Percentiles rank a stretch among this genome's conserved stretches.
Evolutionary conservation across 2,888 invertebrate genomes (phyloP).

Genomic region (Myathropa florea): DNA sequence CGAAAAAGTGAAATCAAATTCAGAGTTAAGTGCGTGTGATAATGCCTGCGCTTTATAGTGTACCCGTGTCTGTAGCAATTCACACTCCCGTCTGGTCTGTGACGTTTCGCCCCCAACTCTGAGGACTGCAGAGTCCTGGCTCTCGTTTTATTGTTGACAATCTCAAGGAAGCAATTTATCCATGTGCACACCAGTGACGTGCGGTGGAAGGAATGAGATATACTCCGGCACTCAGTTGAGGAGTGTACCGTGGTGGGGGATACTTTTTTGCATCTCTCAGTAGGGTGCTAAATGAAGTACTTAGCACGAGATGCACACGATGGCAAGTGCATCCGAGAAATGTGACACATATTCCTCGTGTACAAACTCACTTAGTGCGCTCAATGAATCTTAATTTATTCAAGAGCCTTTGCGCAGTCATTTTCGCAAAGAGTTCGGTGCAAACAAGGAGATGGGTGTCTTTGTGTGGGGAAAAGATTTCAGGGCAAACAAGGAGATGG

Average conservation of each 20-base stretch:
- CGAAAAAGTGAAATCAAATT: conserved; percentile 14
- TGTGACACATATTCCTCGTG: conserved; percentile 21
- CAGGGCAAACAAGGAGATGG: not conserved
- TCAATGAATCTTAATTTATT: conserved; percentile 13
- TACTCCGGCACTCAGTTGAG: not conserved
- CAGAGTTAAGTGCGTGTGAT: conserved; percentile 45
- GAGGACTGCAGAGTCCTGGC: not conserved
- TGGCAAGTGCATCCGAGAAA: conserved; percentile 26
- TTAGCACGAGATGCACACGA: conserved; percentile 14
- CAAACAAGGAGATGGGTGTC: not conserved
- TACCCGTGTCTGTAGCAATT: conserved; percentile 19
- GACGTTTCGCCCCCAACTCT: not conserved
- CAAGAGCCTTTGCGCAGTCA: not conserved
- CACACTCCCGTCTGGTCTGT: not conserved
- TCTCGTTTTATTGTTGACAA: conserved; percentile 30
- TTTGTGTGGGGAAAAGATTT: not conserved
- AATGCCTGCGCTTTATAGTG: conserved; percentile 27
- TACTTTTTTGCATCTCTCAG: conserved; percentile 7
- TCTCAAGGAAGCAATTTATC: conserved; percentile 25
- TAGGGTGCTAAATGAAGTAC: not conserved
- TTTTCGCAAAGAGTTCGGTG: not conserved
- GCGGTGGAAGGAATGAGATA: not conserved
- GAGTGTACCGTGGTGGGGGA: conserved; percentile 14
- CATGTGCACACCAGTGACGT: not conserved
- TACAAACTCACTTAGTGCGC: not conserved